These are phyloP conservation scores for Hyposmocoma kahamanoa DNA, from an alignment of 1,140 invertebrate species.

Conservation along the genomic window DNA sequence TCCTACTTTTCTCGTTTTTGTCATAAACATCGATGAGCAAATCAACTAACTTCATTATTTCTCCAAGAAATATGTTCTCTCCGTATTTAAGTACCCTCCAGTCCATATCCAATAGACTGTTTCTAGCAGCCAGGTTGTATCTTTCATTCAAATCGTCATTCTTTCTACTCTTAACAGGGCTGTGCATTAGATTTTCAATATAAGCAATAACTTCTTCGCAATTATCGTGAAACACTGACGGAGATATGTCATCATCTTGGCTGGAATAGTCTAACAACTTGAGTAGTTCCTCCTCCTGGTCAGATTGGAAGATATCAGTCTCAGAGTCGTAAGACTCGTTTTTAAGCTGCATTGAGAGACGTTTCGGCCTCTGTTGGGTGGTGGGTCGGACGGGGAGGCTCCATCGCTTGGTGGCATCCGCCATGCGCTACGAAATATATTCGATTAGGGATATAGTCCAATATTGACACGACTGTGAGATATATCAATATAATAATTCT, in stretches of 20 bases:
- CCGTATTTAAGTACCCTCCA: constrained; percentile 68
- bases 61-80: constrained; percentile 62
- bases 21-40: constrained; percentile 37
- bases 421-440: constrained; percentile 48
- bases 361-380: constrained; percentile 37
- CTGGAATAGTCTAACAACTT: constrained; percentile 74
- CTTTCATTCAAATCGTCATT: constrained; percentile 49
- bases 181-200: constrained; percentile 48
- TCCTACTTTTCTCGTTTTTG: constrained; percentile 41
- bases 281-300: constrained; percentile 87
- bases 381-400: constrained; percentile 57
- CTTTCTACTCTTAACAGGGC: constrained; percentile 22
- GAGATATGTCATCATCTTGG: constrained; percentile 67
- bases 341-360: constrained; percentile 31
- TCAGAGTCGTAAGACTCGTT: constrained; percentile 76
- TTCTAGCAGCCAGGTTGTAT: constrained; percentile 52
- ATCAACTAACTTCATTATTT: constrained; percentile 61
- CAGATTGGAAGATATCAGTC: constrained; percentile 83
- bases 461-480: constrained; percentile 43
- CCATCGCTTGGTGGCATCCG: constrained; percentile 58
- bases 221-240: constrained; percentile 59
- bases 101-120: constrained; percentile 64
- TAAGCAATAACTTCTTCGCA: constrained; percentile 58
- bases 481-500: constrained; percentile 21
- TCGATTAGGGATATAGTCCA: constrained; percentile 42